Evolutionary conservation across 2,888 invertebrate species (phyloP).

Genomic region (Drosophila diplacantha): DNA sequence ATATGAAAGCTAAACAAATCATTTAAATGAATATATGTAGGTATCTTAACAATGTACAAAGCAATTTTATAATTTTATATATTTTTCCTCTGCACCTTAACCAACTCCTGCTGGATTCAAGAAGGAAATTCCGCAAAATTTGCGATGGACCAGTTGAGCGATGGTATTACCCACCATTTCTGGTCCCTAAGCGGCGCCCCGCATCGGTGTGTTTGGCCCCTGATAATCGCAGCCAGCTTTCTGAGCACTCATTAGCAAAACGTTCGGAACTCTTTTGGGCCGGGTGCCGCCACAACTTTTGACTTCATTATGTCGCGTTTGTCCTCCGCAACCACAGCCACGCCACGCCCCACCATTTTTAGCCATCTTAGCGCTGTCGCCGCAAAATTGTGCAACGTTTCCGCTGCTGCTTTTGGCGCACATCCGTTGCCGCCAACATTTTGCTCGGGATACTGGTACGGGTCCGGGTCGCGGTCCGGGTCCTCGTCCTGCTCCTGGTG

Average conservation of each 20-base stretch:
- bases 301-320: constrained; percentile 67
- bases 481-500: constrained; percentile 1
- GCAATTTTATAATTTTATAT: not conserved
- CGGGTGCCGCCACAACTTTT: constrained; percentile 53
- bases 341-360: constrained; percentile 19
- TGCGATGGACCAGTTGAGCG: not conserved
- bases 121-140: constrained; percentile 3
- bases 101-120: constrained; percentile 1
- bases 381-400: constrained; percentile 70
- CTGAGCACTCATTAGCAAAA: constrained; percentile 66
- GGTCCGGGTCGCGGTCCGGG: constrained; percentile 1
- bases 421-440: constrained; percentile 62
- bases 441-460: constrained; percentile 12
- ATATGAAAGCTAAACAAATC: not conserved
- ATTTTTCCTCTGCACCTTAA: not conserved
- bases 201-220: constrained; percentile 24
- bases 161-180: constrained; percentile 24
- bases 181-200: not conserved
- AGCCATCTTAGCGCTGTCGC: constrained; percentile 51
- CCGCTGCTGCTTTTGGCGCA: constrained; percentile 66
- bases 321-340: constrained; percentile 25
- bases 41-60: not conserved
- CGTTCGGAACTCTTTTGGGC: constrained; percentile 62
- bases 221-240: constrained; percentile 64
- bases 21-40: not conserved